Evolutionary conservation across 2,113 vertebrate genomes (phyloP).

Genomic region (Chloebia gouldiae): DNA sequence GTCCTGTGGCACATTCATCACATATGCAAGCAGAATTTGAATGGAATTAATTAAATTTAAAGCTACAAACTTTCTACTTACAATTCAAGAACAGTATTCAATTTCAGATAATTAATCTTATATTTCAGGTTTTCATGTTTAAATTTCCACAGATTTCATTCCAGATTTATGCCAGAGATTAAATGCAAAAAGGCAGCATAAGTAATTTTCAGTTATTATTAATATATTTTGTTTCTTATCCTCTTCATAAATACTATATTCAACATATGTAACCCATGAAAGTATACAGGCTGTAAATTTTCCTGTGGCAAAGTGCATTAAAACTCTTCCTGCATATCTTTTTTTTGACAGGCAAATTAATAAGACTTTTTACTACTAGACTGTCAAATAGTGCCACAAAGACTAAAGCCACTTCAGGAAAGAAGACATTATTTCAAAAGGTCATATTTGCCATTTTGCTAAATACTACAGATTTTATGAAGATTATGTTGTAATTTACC

Average conservation of each 20-base stretch:
- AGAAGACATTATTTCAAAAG: background rate
- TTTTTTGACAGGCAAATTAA: slow-evolving; percentile 16
- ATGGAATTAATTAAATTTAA: slow-evolving; percentile 52
- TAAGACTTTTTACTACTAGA: slow-evolving; percentile 4
- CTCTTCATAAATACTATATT: slow-evolving; percentile 60
- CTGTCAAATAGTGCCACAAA: slow-evolving; percentile 10
- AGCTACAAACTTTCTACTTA: slow-evolving; percentile 37
- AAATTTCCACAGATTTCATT: background rate
- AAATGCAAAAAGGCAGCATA: slow-evolving; percentile 44
- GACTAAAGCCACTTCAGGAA: slow-evolving; percentile 14
- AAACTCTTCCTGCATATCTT: slow-evolving; percentile 30
- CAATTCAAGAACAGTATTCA: slow-evolving; percentile 31
- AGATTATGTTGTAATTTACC: background rate
- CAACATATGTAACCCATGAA: slow-evolving; percentile 61
- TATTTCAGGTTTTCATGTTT: slow-evolving; percentile 24
- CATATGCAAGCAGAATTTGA: background rate
- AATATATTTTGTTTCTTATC: slow-evolving; percentile 44
- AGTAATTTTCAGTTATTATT: slow-evolving; percentile 62
- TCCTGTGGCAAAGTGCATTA: slow-evolving; percentile 45
- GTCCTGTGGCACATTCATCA: background rate
- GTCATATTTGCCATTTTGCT: background rate
- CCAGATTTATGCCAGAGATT: slow-evolving; percentile 55
- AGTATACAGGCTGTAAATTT: slow-evolving; percentile 63
- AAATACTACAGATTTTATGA: background rate
- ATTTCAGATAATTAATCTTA: slow-evolving; percentile 45